Evolutionary conservation across 2,797 vertebrate species (phyloP).

Genomic region (Fistularia tabacaria): DNA sequence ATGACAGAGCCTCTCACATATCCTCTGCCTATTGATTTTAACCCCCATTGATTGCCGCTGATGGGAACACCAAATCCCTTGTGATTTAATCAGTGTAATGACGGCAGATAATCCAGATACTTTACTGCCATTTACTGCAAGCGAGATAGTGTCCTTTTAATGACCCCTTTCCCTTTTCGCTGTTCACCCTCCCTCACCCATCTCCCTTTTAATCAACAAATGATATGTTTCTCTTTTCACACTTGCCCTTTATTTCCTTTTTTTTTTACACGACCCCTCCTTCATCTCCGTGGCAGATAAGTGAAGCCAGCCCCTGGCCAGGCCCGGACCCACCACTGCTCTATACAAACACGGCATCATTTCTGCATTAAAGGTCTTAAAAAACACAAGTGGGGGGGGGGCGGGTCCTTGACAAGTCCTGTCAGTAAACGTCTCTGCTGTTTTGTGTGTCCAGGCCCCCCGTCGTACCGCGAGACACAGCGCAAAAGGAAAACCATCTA

Average conservation of each 20-base stretch:
- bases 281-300: conserved; percentile 17
- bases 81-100: conserved; percentile 82
- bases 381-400: conserved; percentile 21
- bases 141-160: conserved; percentile 76
- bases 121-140: conserved; percentile 74
- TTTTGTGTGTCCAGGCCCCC: conserved; percentile 38
- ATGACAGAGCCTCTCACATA: conserved; percentile 59
- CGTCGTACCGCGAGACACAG: conserved; percentile 57
- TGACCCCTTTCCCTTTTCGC: conserved; percentile 64
- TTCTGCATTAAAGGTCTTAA: conserved; percentile 26
- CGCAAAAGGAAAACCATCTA: conserved; percentile 53
- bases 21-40: conserved; percentile 74
- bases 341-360: conserved; percentile 23
- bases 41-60: conserved; percentile 76
- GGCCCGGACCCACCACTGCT: conserved; percentile 1
- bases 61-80: conserved; percentile 73
- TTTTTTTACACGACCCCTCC: not conserved
- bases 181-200: conserved; percentile 38
- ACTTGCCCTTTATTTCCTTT: conserved; percentile 19
- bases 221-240: conserved; percentile 53
- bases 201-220: conserved; percentile 46
- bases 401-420: conserved; percentile 45
- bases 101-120: conserved; percentile 77
- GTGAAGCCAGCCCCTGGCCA: conserved; percentile 31
- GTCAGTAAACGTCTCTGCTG: too few relatives aligned